Conservation (phyloP, 1,140 invertebrate species). For the Drosophila leontia region DNA sequence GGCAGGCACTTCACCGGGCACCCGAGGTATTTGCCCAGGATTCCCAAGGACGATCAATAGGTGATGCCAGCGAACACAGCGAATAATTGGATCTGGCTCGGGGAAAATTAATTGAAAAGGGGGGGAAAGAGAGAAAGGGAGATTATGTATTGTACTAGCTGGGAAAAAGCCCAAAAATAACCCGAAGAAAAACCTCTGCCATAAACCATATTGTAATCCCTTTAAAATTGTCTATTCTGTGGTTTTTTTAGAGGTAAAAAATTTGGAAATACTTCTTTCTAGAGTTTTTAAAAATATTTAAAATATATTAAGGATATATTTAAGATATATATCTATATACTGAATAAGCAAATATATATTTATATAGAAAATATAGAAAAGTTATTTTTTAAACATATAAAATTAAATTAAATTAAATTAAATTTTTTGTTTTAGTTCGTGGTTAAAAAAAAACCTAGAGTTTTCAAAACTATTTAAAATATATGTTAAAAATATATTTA, state of each 20-base stretch:
- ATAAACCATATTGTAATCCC: neutral
- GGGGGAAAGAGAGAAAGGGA: neutral
- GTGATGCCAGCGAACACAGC: slow-evolving; percentile 22
- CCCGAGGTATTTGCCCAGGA: slow-evolving; percentile 27
- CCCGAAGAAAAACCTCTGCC: too few species aligned
- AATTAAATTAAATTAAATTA: too few species aligned
- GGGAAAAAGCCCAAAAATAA: neutral
- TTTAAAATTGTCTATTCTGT: neutral
- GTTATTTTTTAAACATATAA: too few species aligned
- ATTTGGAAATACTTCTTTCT: too few species aligned
- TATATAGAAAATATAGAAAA: too few species aligned
- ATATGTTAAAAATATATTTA: neutral
- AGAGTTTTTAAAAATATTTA: neutral
- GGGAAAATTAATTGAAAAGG: slow-evolving; percentile 7
- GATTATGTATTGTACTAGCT: slow-evolving; percentile 1
- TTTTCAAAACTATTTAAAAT: neutral
- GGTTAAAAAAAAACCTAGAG: too few species aligned
- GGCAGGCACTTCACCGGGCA: slow-evolving; percentile 26
- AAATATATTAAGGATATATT: neutral
- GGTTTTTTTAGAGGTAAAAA: neutral
- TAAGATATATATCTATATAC: too few species aligned
- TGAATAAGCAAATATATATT: too few species aligned
- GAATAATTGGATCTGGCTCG: slow-evolving; percentile 37
- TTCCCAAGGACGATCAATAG: slow-evolving; percentile 21
- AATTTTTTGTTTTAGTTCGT: too few species aligned